Conservation (phyloP, 2,113 vertebrate genomes). For the Crotalus horridus region DNA sequence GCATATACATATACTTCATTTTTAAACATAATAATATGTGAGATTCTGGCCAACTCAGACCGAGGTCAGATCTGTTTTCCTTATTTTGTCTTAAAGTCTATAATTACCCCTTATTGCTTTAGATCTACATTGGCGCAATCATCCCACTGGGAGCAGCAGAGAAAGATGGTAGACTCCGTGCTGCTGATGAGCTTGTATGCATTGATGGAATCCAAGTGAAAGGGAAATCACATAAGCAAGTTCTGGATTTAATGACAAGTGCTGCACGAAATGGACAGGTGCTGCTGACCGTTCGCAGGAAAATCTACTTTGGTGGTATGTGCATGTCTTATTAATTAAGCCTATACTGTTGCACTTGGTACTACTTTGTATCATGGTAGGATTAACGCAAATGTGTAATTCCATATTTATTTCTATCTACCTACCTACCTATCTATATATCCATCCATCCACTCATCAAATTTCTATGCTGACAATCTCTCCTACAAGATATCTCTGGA, state of each 20-base stretch:
- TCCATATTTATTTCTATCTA: background rate
- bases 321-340: conserved; percentile 1
- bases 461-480: background rate
- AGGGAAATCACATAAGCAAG: conserved; percentile 95
- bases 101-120: conserved; percentile 38
- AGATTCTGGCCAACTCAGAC: background rate
- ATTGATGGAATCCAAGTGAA: conserved; percentile 92
- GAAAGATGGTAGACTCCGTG: conserved; percentile 90
- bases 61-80: background rate
- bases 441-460: background rate
- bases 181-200: conserved; percentile 92
- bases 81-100: rapidly evolving
- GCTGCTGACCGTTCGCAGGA: conserved; percentile 88
- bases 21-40: background rate
- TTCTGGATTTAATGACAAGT: conserved; percentile 94
- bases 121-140: conserved; percentile 98
- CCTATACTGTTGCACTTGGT: conserved; percentile 1
- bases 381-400: background rate
- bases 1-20: background rate
- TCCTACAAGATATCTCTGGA: background rate
- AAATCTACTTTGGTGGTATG: conserved; percentile 80
- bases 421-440: too few relatives aligned
- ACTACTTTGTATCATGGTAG: background rate
- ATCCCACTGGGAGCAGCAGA: conserved; percentile 92
- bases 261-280: conserved; percentile 95